Percentiles rank a stretch among this genome's conserved stretches.
These are phyloP conservation scores for Parambassis ranga DNA, from an alignment of 2,797 vertebrate genomes.

Conservation along the genomic window DNA sequence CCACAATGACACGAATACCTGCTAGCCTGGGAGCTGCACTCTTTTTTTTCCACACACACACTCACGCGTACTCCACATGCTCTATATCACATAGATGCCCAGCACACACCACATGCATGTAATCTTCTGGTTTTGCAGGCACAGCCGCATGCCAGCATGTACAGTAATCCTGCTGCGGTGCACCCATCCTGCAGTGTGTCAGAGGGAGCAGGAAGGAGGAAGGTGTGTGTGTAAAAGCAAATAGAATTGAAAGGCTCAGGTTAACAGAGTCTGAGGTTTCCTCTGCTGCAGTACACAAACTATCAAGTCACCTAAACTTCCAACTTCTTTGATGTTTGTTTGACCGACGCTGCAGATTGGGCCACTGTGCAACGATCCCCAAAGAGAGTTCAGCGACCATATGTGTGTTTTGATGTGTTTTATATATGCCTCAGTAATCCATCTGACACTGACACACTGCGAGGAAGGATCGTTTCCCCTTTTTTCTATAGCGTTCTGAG, in stretches of 20 bases:
- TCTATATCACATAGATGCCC: neutral
- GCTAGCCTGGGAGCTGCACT: constrained; percentile 21
- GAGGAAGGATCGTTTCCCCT: constrained; percentile 29
- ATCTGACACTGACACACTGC: constrained; percentile 56
- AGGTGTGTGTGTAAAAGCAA: constrained; percentile 23
- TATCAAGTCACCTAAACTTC: constrained; percentile 50
- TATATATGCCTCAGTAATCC: constrained; percentile 58
- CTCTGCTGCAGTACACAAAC: constrained; percentile 18
- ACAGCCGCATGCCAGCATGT: constrained; percentile 9
- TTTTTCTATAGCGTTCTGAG: constrained; percentile 48
- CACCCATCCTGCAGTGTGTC: constrained; percentile 8
- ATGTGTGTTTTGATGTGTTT: constrained; percentile 65
- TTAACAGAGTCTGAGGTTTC: constrained; percentile 30
- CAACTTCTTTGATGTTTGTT: constrained; percentile 65
- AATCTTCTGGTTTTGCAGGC: neutral
- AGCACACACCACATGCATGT: neutral
- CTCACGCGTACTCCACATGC: constrained; percentile 27
- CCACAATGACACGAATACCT: constrained; percentile 51
- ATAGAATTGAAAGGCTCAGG: constrained; percentile 22
- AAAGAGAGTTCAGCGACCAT: constrained; percentile 33
- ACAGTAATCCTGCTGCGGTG: constrained; percentile 4
- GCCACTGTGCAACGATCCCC: constrained; percentile 59
- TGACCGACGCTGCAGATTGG: constrained; percentile 28
- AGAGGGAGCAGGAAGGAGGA: neutral
- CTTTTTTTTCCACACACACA: constrained; percentile 15